Evolutionary conservation across 2,797 vertebrate species (phyloP).

Genomic region (Harpagifer antarcticus): DNA sequence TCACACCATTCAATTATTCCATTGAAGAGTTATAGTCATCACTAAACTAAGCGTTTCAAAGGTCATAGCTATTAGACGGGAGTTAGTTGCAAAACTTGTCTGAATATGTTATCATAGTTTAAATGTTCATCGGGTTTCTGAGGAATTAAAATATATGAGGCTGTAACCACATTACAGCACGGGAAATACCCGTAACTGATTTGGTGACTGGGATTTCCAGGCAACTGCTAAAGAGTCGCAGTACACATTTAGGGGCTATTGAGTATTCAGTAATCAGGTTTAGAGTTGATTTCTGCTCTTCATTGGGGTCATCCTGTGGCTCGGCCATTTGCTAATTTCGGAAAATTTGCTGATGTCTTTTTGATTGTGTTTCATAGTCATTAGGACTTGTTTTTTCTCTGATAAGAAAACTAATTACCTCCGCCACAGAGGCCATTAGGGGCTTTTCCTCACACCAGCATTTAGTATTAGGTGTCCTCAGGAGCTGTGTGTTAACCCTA

Average conservation of each 20-base stretch:
- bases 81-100: neutral
- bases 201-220: conserved; percentile 39
- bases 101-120: conserved; percentile 33
- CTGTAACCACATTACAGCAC: conserved; percentile 35
- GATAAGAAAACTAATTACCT: conserved; percentile 77
- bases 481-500: conserved; percentile 54
- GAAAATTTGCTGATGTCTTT: conserved; percentile 71
- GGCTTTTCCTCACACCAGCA: conserved; percentile 58
- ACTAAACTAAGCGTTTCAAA: neutral
- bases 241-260: conserved; percentile 50
- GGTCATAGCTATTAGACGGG: neutral
- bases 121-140: conserved; percentile 11
- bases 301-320: conserved; percentile 68
- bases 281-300: conserved; percentile 65
- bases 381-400: conserved; percentile 73
- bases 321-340: conserved; percentile 65
- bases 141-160: conserved; percentile 1
- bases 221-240: conserved; percentile 39
- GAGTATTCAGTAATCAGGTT: conserved; percentile 45
- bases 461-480: conserved; percentile 51
- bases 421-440: conserved; percentile 63
- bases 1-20: neutral
- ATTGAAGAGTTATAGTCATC: neutral
- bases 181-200: conserved; percentile 7
- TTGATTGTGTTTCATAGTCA: conserved; percentile 74